Conservation (phyloP, 2,888 invertebrate species). For the Adela reaumurella region DNA sequence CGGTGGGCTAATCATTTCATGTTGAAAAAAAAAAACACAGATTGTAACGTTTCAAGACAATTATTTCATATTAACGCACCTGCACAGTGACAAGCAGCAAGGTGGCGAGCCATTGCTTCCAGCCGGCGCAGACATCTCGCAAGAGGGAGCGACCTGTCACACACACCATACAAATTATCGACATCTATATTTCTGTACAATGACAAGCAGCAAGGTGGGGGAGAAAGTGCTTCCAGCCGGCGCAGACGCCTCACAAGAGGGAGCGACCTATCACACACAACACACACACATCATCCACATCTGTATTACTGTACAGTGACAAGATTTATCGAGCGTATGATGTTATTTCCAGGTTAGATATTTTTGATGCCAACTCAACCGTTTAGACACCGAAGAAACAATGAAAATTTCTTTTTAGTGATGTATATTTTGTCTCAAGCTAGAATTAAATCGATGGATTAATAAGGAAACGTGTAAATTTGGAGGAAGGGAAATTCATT, state of each 20-base stretch:
- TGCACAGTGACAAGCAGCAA: constrained; percentile 59
- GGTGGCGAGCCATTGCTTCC: constrained; percentile 73
- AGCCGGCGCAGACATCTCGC: constrained; percentile 61
- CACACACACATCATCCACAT: no score
- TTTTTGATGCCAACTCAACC: no score
- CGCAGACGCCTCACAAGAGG: constrained; percentile 57
- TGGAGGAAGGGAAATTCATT: no score
- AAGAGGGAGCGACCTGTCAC: constrained; percentile 51
- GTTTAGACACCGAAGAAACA: no score
- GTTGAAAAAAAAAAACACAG: no score
- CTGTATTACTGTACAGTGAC: constrained; percentile 57
- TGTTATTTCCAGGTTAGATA: constrained; percentile 77
- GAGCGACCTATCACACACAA: constrained; percentile 51
- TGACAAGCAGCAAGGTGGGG: constrained; percentile 57
- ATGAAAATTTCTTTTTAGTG: no score
- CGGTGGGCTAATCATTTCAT: no score
- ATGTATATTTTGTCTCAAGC: no score
- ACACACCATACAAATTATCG: no score
- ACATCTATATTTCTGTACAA: constrained; percentile 57
- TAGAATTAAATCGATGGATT: no score
- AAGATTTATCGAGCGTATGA: constrained; percentile 60
- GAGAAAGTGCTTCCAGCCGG: constrained; percentile 73
- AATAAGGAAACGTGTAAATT: background rate
- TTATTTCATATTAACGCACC: no score
- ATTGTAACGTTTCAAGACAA: no score